Evolutionary conservation across 2,797 vertebrate genomes (phyloP).

Genomic region (Odontamblyopus rebecca): DNA sequence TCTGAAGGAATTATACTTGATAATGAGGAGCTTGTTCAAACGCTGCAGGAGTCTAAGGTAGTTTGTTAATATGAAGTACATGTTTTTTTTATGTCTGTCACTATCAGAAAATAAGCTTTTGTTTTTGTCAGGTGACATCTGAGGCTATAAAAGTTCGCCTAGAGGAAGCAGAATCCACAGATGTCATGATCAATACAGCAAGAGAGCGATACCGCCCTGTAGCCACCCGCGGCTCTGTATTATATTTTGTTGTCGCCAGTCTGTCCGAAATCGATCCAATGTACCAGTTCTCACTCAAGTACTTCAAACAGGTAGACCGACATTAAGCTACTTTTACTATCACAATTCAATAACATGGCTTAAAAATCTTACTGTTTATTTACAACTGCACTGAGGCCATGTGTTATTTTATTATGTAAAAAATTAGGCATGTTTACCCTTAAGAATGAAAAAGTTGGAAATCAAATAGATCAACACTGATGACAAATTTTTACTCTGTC

Average conservation of each 20-base stretch:
- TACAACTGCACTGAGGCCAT: too few species aligned
- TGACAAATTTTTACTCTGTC: neutral
- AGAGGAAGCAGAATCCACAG: constrained; percentile 80
- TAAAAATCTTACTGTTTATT: neutral
- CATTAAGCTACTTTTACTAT: neutral
- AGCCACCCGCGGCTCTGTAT: constrained; percentile 78
- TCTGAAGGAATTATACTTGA: constrained; percentile 84
- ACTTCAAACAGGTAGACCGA: constrained; percentile 80
- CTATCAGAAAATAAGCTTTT: neutral
- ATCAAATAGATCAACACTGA: neutral
- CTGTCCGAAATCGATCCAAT: constrained; percentile 85
- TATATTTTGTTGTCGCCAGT: constrained; percentile 83
- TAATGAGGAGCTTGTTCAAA: constrained; percentile 82
- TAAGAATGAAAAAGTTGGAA: neutral
- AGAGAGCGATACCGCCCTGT: constrained; percentile 80
- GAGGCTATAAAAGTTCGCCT: constrained; percentile 79
- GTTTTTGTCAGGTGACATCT: constrained; percentile 73
- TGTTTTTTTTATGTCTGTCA: neutral
- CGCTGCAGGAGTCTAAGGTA: constrained; percentile 84
- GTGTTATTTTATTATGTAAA: too few species aligned
- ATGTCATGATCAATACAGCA: constrained; percentile 78
- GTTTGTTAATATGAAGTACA: neutral
- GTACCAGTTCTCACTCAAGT: constrained; percentile 88
- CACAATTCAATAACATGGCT: neutral
- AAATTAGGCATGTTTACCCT: too few species aligned